Conservation (phyloP, 2,888 invertebrate genomes). For the Trichogramma dendrolimi region DNA sequence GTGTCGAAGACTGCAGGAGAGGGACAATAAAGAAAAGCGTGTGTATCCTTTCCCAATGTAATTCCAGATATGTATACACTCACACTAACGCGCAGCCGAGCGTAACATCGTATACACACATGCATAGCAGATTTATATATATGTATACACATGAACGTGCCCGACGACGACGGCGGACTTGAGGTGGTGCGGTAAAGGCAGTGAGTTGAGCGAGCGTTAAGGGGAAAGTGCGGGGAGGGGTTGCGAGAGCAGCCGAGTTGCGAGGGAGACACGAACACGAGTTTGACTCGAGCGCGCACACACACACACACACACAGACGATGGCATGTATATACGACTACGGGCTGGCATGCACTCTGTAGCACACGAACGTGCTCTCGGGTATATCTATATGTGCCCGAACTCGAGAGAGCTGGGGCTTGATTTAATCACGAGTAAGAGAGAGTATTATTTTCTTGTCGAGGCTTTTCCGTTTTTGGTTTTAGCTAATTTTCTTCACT, state of each 20-base stretch:
- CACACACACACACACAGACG: neutral
- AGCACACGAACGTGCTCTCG: neutral
- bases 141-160: neutral
- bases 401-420: conserved; percentile 6
- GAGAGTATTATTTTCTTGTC: conserved; percentile 27
- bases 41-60: conserved; percentile 21
- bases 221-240: neutral
- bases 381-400: too few species aligned
- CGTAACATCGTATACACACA: neutral
- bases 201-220: neutral
- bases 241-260: neutral
- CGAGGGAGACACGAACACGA: neutral
- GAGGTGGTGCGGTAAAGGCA: neutral
- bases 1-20: too few species aligned
- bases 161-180: too few species aligned
- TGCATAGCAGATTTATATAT: neutral
- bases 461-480: conserved; percentile 17
- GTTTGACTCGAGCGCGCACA: neutral
- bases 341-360: neutral
- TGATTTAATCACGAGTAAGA: conserved; percentile 29
- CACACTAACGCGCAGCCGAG: neutral
- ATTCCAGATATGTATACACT: conserved; percentile 20
- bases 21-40: conserved; percentile 25
- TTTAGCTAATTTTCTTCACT: neutral
- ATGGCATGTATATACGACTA: too few species aligned